Percentiles rank a stretch among this genome's conserved stretches.
Conservation (phyloP, 2,888 invertebrate species). For the Drosophila rellima region DNA sequence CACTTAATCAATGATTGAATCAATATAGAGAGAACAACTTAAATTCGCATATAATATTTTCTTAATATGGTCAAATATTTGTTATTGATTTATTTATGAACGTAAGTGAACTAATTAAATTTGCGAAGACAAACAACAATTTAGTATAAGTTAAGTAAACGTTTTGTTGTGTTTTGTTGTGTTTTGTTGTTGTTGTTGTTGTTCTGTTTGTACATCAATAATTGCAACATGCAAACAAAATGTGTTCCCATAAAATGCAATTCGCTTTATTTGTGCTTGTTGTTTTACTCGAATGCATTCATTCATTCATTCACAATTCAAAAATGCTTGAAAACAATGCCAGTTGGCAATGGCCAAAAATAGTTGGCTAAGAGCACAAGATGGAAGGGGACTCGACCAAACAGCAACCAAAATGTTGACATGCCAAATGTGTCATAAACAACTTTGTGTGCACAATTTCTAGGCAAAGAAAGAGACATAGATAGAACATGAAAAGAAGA, state of each 20-base stretch:
- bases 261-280: conserved; percentile 27
- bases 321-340: conserved; percentile 53
- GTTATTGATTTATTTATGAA: conserved; percentile 21
- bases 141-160: conserved; percentile 24
- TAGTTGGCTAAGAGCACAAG: conserved; percentile 4
- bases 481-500: not conserved
- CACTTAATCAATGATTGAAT: no score
- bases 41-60: conserved; percentile 4
- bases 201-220: conserved; percentile 52
- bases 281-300: not conserved
- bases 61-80: conserved; percentile 8
- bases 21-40: conserved; percentile 6
- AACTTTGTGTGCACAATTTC: conserved; percentile 49
- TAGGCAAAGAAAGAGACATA: conserved; percentile 8
- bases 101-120: conserved; percentile 33
- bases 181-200: not conserved
- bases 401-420: conserved; percentile 61
- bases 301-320: conserved; percentile 27
- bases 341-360: conserved; percentile 21
- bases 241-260: conserved; percentile 32
- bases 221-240: conserved; percentile 50
- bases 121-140: conserved; percentile 21
- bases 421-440: conserved; percentile 66
- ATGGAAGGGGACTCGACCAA: conserved; percentile 7
- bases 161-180: conserved; percentile 4